Evolutionary conservation across 2,888 invertebrate genomes (phyloP).

Genomic region (Omphaloscelis lunosa): DNA sequence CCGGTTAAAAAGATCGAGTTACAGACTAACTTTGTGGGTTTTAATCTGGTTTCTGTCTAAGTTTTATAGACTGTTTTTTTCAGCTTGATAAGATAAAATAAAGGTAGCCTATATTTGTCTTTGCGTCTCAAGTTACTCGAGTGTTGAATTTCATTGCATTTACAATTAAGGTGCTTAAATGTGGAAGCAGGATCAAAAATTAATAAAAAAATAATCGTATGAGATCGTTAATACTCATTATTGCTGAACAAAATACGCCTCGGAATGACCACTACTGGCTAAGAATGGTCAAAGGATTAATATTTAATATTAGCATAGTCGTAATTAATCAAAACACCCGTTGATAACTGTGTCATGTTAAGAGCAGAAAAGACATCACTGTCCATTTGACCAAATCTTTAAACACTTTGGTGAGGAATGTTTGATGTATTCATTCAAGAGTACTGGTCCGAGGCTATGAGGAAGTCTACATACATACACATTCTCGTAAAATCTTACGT

Average conservation of each 20-base stretch:
- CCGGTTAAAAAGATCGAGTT: conserved; percentile 30
- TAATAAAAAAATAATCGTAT: background rate
- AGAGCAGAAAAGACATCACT: background rate
- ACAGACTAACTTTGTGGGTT: conserved; percentile 13
- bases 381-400: background rate
- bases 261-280: background rate
- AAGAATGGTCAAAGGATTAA: background rate
- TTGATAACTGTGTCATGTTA: background rate
- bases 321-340: too few species aligned
- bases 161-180: background rate
- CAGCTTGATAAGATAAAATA: background rate
- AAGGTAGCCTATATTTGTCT: background rate
- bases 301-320: too few species aligned
- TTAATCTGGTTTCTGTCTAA: conserved; percentile 35
- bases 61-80: background rate
- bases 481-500: conserved; percentile 9
- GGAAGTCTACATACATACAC: background rate
- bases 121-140: background rate
- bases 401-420: background rate
- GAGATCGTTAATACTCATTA: background rate
- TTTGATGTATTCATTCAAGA: background rate
- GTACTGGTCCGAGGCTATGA: background rate
- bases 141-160: background rate
- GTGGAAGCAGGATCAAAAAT: background rate
- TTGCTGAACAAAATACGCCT: background rate